These are phyloP conservation scores for Lepus townsendii DNA, from an alignment of 2,797 vertebrate species.

Conservation along the genomic window DNA sequence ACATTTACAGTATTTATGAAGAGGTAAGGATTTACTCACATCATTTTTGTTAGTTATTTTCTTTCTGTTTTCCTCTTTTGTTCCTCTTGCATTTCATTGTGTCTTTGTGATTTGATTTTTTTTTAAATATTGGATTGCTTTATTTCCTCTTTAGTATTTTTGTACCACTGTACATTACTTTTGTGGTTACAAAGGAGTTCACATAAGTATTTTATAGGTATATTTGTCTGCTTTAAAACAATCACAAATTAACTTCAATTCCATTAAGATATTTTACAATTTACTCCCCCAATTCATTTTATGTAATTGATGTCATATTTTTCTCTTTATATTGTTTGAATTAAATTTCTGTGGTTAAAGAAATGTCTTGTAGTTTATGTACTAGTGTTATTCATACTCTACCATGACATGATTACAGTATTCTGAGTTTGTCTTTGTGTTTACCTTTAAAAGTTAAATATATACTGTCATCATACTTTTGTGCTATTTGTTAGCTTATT, in stretches of 20 bases:
- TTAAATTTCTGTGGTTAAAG: neutral
- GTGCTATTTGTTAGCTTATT: neutral
- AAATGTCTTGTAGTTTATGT: neutral
- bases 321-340: neutral
- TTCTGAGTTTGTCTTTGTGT: neutral
- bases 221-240: conserved; percentile 8
- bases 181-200: neutral
- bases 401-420: neutral
- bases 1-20: conserved; percentile 31
- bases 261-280: neutral
- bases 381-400: neutral
- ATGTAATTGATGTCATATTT: neutral
- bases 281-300: neutral
- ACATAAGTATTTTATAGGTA: neutral
- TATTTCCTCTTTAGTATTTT: neutral
- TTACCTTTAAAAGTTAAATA: neutral
- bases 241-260: neutral
- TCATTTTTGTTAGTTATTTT: conserved; percentile 11
- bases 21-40: neutral
- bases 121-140: neutral
- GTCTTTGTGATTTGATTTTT: neutral
- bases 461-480: neutral
- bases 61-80: neutral
- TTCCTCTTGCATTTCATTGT: neutral
- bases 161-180: neutral